Conservation (phyloP, 2,797 vertebrate species). For the Myotis pilosus region DNA sequence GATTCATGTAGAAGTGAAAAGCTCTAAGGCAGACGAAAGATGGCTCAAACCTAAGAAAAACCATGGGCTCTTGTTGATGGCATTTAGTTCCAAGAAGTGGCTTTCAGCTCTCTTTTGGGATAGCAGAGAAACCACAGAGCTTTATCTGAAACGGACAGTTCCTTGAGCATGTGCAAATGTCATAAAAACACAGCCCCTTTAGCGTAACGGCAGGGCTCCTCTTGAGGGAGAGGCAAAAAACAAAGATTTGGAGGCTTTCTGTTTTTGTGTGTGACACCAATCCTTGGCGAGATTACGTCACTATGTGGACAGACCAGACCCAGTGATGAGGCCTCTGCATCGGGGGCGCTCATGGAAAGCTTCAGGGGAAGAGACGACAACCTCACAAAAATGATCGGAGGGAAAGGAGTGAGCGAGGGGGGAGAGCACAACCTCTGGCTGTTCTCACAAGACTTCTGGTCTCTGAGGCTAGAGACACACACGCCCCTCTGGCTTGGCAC, state of each 20-base stretch:
- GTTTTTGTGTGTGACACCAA: not conserved
- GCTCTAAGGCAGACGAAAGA: conserved; percentile 76
- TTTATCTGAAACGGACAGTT: conserved; percentile 8
- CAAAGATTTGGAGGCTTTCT: not conserved
- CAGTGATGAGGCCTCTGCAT: not conserved
- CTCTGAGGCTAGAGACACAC: not conserved
- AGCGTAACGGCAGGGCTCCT: not conserved
- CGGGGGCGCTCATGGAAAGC: not conserved
- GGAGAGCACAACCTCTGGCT: not conserved
- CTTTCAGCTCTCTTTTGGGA: conserved; percentile 46
- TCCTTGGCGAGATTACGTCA: not conserved
- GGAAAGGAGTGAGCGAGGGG: not conserved
- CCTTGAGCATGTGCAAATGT: not conserved
- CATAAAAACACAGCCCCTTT: not conserved
- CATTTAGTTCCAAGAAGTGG: conserved; percentile 66
- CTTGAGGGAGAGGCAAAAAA: not conserved
- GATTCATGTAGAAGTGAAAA: conserved; percentile 66
- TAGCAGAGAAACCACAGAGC: conserved; percentile 35
- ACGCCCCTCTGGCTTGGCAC: not conserved
- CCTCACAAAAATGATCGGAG: not conserved
- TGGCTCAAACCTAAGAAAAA: conserved; percentile 35
- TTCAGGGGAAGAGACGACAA: not conserved
- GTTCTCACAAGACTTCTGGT: not conserved
- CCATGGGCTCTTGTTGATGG: conserved; percentile 26
- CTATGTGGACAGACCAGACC: not conserved